Evolutionary conservation across 1,140 invertebrate species (phyloP).

Genomic region (Sycobia sp.): DNA sequence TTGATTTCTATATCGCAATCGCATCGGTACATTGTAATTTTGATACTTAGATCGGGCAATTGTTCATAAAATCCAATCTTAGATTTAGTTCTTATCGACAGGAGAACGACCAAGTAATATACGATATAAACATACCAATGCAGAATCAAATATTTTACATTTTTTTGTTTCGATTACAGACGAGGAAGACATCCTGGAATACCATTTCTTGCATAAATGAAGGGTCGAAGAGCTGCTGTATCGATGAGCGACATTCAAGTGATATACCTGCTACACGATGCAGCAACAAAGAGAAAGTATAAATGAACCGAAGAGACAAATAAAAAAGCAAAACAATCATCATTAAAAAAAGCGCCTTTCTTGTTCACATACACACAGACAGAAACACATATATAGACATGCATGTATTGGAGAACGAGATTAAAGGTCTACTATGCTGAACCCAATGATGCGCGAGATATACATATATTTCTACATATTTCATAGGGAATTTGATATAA

Average conservation of each 20-base stretch:
- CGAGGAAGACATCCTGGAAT: conserved; percentile 57
- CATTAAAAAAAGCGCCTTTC: no score
- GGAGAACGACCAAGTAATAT: no score
- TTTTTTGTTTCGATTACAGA: conserved; percentile 42
- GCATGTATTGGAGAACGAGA: conserved; percentile 25
- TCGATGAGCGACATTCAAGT: conserved; percentile 10
- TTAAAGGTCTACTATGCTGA: background rate
- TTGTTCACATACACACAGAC: no score
- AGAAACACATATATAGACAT: background rate
- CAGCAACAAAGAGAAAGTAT: conserved; percentile 36
- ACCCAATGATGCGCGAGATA: conserved; percentile 2
- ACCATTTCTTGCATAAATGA: conserved; percentile 57
- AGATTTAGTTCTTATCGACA: no score
- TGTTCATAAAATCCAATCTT: no score
- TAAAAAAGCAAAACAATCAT: background rate
- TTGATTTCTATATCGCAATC: background rate
- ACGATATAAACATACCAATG: no score
- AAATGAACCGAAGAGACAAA: conserved; percentile 21
- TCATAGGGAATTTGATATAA: conserved; percentile 35
- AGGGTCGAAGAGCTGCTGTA: conserved; percentile 13
- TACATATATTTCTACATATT: conserved; percentile 32
- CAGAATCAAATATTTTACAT: no score
- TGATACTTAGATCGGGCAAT: no score
- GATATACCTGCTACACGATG: conserved; percentile 16
- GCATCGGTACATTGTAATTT: no score